Conservation (phyloP, 2,888 invertebrate species). For the Agonum fuliginosum region DNA sequence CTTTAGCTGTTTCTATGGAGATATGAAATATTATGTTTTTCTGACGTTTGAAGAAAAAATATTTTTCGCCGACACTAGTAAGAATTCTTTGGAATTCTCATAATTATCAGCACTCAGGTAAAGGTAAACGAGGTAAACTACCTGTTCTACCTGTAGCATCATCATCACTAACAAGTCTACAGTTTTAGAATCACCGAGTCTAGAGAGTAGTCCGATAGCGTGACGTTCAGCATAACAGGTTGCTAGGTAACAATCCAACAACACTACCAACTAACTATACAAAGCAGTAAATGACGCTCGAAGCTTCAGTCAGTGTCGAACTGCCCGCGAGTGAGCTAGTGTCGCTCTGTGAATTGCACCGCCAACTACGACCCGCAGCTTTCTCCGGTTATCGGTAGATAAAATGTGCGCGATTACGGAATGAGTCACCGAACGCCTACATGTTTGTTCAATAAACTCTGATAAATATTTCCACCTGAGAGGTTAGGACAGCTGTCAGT, state of each 20-base stretch:
- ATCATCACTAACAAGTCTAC: no score
- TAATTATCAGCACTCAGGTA: background rate
- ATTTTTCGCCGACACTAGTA: no score
- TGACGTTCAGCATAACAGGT: conserved; percentile 52
- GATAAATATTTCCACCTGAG: conserved; percentile 16
- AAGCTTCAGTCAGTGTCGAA: conserved; percentile 34
- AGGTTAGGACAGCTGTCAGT: background rate
- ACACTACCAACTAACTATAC: conserved; percentile 42
- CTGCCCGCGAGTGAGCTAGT: conserved; percentile 13
- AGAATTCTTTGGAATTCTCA: no score
- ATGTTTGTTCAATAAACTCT: conserved; percentile 42
- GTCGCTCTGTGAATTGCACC: background rate
- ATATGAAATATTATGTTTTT: no score
- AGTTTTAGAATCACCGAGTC: conserved; percentile 45
- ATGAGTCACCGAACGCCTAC: conserved; percentile 32
- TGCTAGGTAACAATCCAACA: conserved; percentile 54
- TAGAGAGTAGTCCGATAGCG: conserved; percentile 46
- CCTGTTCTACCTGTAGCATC: background rate
- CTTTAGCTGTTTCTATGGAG: no score
- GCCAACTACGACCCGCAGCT: background rate
- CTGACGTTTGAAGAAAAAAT: no score
- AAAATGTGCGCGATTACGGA: conserved; percentile 20
- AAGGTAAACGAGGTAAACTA: conserved; percentile 27
- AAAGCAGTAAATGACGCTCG: conserved; percentile 41
- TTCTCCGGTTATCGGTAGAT: conserved; percentile 37